These are phyloP conservation scores for Hoplias malabaricus DNA, from an alignment of 2,113 vertebrate genomes.

Conservation along the genomic window DNA sequence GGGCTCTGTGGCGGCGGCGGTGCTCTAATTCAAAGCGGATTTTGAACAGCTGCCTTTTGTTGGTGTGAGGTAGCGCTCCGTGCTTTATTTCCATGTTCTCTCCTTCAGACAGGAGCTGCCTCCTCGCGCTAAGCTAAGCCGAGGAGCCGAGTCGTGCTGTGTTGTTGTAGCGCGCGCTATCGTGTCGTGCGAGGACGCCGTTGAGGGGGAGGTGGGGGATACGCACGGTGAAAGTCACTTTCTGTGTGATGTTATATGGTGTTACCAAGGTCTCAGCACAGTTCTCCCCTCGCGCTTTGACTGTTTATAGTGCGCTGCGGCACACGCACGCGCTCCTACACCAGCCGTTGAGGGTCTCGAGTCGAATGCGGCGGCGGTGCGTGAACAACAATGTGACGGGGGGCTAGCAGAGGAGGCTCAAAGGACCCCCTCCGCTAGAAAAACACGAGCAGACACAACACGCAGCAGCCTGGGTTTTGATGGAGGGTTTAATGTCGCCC, in stretches of 20 bases:
- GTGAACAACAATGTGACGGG: constrained; percentile 69
- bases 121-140: constrained; percentile 10
- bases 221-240: not conserved
- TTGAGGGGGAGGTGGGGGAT: not conserved
- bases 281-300: not conserved
- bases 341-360: constrained; percentile 45
- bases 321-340: constrained; percentile 23
- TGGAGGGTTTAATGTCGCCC: constrained; percentile 26
- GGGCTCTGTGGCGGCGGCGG: constrained; percentile 45
- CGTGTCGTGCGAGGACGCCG: not conserved
- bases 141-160: not conserved
- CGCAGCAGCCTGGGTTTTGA: constrained; percentile 26
- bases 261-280: not conserved
- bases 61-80: constrained; percentile 65
- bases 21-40: constrained; percentile 51
- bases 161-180: not conserved
- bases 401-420: constrained; percentile 15
- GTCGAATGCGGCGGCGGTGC: constrained; percentile 58
- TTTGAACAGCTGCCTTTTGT: constrained; percentile 72
- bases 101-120: constrained; percentile 45
- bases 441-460: constrained; percentile 36
- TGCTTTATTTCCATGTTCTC: constrained; percentile 48
- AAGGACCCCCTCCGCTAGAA: constrained; percentile 53
- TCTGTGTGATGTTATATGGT: not conserved
- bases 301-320: constrained; percentile 65